Base-by-base conservation (phyloP, 2,797 vertebrate genomes). In the Sphenodon punctatus region DNA sequence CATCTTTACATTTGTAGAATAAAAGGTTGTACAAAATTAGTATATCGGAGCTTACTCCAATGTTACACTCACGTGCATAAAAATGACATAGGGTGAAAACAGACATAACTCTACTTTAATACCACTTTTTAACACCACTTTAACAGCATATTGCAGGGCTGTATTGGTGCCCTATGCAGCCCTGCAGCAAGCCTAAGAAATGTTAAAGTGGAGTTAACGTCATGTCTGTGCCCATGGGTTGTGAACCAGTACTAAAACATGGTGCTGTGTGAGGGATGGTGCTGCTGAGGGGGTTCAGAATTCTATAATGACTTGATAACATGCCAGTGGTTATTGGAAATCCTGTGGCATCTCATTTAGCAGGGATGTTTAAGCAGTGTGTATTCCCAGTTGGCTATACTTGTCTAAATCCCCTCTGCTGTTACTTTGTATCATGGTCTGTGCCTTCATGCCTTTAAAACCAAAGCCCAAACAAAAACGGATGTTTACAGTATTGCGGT, bases 371-470 rank as follows among this genome's bases (percentile, higher is more conserved):
- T n/a, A n/a, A n/a, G n/a, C n/a, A n/a, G n/a, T n/a, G n/a, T n/a
- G n/a, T n/a, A n/a, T n/a, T n/a, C n/a, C n/a, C n/a, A n/a, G n/a
- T n/a, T n/a, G n/a, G n/a, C n/a, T n/a, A n/a, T n/a, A n/a, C n/a
- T n/a, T n/a, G n/a, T n/a, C n/a, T n/a, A n/a, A n/a, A n/a, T n/a
- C n/a, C n/a, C n/a, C n/a, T n/a, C n/a, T n/a, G n/a, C n/a, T n/a
- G n/a, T n/a, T n/a, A n/a, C n/a, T n/a, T n/a, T n/a, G n/a, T n/a
- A n/a, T n/a, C n/a, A n/a, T n/a, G n/a, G n/a, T n/a, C n/a, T n/a
- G n/a, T n/a, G n/a, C 4, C 20, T 8, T 15, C 7, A 6, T 36
- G 3, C 1, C 13, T 2, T 1, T 2, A 5, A 15, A 1, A 5
- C 5, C 3, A 1, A 3, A n/a, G n/a, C n/a, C n/a, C n/a, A n/a